phyloP scores from a whole-genome alignment of 2,797 vertebrate species.

The Myotis myotis region DNA sequence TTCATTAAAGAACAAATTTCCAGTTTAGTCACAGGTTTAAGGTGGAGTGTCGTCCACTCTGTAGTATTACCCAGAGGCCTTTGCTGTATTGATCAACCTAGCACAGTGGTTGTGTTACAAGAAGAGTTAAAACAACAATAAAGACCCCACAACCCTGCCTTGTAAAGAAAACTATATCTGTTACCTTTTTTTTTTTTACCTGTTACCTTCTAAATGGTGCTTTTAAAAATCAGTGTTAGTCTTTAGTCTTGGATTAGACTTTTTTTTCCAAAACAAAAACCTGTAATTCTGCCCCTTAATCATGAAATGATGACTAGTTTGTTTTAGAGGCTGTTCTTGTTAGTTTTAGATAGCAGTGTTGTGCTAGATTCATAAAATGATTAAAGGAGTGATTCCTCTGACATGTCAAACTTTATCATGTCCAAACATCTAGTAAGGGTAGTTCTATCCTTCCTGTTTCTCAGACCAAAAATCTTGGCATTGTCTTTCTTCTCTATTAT shows the following conservation, averaged over 20 bases:
- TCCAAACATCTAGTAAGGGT: neutral
- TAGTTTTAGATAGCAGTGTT: neutral
- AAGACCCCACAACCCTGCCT: neutral
- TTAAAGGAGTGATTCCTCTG: neutral
- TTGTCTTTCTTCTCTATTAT: neutral
- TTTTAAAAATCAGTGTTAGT: neutral
- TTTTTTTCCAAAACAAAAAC: conserved; percentile 16
- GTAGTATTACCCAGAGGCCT: neutral
- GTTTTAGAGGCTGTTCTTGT: conserved; percentile 23
- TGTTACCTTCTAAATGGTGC: neutral
- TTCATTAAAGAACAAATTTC: conserved; percentile 28
- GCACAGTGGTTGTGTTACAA: neutral
- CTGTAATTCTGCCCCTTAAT: neutral
- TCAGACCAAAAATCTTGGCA: neutral
- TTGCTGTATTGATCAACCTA: neutral
- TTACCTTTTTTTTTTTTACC: neutral
- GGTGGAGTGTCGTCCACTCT: neutral
- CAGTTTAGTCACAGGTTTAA: neutral
- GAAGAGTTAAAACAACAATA: neutral
- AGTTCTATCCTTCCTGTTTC: neutral
- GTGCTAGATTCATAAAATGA: neutral
- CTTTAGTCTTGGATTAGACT: neutral
- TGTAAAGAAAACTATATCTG: neutral
- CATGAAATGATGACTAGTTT: neutral
- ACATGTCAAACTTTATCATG: neutral